Conservation (phyloP, 2,888 invertebrate genomes). For the Apoda limacodes region DNA sequence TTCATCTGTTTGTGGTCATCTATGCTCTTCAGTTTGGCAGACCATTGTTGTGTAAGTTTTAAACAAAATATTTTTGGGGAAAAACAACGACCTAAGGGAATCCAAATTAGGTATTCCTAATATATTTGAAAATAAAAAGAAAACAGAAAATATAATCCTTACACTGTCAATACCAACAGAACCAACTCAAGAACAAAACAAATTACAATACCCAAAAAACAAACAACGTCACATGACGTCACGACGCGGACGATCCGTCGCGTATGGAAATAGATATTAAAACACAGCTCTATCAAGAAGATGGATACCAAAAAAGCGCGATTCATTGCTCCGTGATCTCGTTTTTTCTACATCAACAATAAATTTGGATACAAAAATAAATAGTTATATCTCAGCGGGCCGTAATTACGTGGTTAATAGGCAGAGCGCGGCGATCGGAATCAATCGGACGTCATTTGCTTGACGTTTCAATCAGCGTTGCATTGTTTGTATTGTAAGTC, state of each 20-base stretch:
- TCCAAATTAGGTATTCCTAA: too few species aligned
- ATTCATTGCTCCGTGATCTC: conserved; percentile 53
- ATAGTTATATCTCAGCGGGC: conserved; percentile 59
- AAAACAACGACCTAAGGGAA: too few species aligned
- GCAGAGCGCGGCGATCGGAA: conserved; percentile 54
- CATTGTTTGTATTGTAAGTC: conserved; percentile 67
- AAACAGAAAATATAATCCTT: too few species aligned
- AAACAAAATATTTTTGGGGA: too few species aligned
- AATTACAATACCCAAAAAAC: too few species aligned
- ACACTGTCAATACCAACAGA: too few species aligned
- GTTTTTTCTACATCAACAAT: conserved; percentile 50
- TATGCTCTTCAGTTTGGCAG: too few species aligned
- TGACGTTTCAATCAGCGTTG: conserved; percentile 68
- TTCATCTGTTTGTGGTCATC: too few species aligned
- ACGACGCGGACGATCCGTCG: background rate
- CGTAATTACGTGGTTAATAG: conserved; percentile 65
- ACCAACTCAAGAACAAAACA: too few species aligned
- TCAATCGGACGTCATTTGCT: conserved; percentile 59
- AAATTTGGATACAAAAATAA: conserved; percentile 62
- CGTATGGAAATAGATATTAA: conserved; percentile 51
- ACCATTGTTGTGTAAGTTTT: too few species aligned
- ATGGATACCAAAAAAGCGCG: conserved; percentile 36
- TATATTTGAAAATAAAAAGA: too few species aligned
- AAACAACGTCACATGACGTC: too few species aligned
- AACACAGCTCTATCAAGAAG: conserved; percentile 31